Conservation (phyloP, 2,797 vertebrate species). For the Darevskia mixta region DNA sequence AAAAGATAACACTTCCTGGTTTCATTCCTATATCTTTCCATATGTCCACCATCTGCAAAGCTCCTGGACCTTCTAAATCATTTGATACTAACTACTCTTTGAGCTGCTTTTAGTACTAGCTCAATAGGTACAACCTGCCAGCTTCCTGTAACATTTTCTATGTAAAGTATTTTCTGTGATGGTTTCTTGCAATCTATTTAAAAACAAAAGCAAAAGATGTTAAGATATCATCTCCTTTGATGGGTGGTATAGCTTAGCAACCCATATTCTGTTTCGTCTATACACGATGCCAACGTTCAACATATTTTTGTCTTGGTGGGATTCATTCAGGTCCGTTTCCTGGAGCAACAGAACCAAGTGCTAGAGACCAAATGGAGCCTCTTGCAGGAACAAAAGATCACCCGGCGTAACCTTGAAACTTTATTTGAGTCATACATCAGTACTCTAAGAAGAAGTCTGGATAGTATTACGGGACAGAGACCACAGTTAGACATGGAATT, state of each 20-base stretch:
- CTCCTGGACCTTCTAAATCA: background rate
- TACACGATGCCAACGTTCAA: background rate
- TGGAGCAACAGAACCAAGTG: slow-evolving; percentile 77
- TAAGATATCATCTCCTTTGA: no score
- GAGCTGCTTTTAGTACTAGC: no score
- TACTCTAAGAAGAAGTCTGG: slow-evolving; percentile 83
- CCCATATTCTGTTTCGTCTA: background rate
- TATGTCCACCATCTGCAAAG: no score
- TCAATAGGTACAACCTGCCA: background rate
- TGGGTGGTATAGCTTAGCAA: background rate
- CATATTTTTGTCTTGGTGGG: background rate
- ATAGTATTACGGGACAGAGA: slow-evolving; percentile 83
- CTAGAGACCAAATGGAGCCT: slow-evolving; percentile 76
- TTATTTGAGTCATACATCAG: slow-evolving; percentile 87
- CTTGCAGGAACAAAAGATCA: slow-evolving; percentile 61
- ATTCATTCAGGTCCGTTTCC: slow-evolving; percentile 66
- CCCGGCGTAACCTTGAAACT: slow-evolving; percentile 77
- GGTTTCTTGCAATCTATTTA: background rate
- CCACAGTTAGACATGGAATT: slow-evolving; percentile 83
- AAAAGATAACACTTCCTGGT: no score
- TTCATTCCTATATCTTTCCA: no score
- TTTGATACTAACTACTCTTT: background rate
- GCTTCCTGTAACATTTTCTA: background rate
- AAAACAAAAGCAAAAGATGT: background rate
- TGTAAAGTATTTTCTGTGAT: background rate